Evolutionary conservation across 35 echinoderm and acorn worm genomes (phyloP), one percentile per base, ranked within the genome.

Genomic region (Nesometra sesokonis): DNA sequence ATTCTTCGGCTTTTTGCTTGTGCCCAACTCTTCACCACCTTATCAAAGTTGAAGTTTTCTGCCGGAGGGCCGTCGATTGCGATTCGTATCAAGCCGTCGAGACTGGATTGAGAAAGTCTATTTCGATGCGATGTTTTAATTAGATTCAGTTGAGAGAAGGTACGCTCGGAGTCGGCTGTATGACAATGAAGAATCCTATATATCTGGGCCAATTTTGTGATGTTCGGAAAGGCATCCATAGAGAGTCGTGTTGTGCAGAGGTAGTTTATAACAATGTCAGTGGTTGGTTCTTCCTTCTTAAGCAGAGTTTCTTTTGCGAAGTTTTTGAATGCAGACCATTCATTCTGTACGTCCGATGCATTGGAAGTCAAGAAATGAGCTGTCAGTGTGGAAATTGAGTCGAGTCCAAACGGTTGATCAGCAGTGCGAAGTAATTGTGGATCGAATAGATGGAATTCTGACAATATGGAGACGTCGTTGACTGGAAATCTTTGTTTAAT

Each of bases 41-140:
- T 57, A 32, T 5, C 47, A 57, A 82, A 83, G 29, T 35, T 78
- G 36, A 82, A 92, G 1, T 35, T 82, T 35, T 47, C 81, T 33
- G 83, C n/a, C 32, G 81, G 79, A 33, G 82, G 81, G n/a, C 88
- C 81, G 47, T 89, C 81, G 31, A 89, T 82, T 33, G 82, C 81
- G 34, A 39, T 67, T 33, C 88, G 82, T 30, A 89, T 46, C 67
- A 89, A 82, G 79, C 79, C 79, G 39, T 84, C 77, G 31, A 92
- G 34, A 52, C 37, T 82, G 31, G 46, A 47, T 77, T 92, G 85
- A 76, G 80, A 9, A 47, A 89, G 82, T 77, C 88, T 52, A 57
- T 89, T 89, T 84, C 88, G 82, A 2, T 47, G 80, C 17, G 47
- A 77, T 30, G 81, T 89, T 82, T 89, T 89, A 82, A 89, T 83